phyloP scores from a whole-genome alignment of 2,888 invertebrate genomes.

The Agrotis exclamationis region DNA sequence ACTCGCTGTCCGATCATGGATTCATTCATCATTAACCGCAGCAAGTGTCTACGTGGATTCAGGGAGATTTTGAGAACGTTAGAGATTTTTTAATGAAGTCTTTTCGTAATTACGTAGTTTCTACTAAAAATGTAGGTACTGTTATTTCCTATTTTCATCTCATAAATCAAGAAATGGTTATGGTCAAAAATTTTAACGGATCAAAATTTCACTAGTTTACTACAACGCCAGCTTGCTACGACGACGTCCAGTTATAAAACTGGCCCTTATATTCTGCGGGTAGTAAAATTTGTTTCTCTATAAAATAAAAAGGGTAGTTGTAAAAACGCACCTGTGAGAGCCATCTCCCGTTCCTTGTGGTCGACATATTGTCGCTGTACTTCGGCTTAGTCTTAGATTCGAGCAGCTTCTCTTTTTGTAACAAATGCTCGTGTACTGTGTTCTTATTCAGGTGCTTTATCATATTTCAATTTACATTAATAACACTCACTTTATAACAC shows the following conservation, averaged over 20 bases:
- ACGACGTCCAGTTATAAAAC: no score
- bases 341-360: conserved; percentile 81
- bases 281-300: conserved; percentile 3
- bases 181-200: not conserved
- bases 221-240: not conserved
- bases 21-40: no score
- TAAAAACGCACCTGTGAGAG: conserved; percentile 78
- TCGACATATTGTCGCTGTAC: conserved; percentile 75
- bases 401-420: conserved; percentile 77
- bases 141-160: no score
- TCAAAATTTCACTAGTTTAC: not conserved
- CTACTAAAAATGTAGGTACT: no score
- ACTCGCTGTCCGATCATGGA: no score
- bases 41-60: no score
- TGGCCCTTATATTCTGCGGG: not conserved
- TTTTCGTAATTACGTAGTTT: no score
- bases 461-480: conserved; percentile 63
- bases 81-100: no score
- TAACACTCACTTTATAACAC: conserved; percentile 46
- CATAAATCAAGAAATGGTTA: no score
- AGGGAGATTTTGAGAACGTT: no score
- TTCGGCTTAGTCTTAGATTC: conserved; percentile 77
- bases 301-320: conserved; percentile 38
- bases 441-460: conserved; percentile 83
- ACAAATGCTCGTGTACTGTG: conserved; percentile 82